Conservation (phyloP, 1,140 invertebrate species). For the Heliconius melpomene region DNA sequence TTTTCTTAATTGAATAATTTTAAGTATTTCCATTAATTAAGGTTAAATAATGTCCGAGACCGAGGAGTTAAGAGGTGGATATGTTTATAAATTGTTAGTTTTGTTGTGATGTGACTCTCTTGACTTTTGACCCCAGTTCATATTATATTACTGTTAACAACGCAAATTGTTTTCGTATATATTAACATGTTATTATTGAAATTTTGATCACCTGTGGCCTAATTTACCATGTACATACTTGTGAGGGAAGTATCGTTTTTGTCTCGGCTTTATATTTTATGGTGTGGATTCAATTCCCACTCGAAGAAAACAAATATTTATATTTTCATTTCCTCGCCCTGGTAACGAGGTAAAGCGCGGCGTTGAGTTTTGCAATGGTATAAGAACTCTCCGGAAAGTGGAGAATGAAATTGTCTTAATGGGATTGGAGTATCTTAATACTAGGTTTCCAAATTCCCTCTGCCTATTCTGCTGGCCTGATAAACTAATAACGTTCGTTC, state of each 20-base stretch:
- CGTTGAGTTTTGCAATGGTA: background rate
- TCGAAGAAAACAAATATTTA: no score
- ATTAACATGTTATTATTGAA: slow-evolving; percentile 6
- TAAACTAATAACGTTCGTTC: background rate
- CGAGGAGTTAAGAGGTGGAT: background rate
- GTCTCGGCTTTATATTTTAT: no score
- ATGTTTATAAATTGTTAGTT: slow-evolving; percentile 16
- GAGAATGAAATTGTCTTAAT: background rate
- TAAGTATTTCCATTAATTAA: slow-evolving; percentile 23
- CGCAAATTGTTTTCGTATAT: slow-evolving; percentile 7
- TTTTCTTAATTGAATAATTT: slow-evolving; percentile 34
- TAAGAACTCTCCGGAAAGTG: background rate
- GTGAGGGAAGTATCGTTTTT: no score
- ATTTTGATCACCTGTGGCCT: background rate
- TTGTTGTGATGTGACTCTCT: background rate
- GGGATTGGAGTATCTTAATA: background rate
- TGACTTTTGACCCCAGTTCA: background rate
- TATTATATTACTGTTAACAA: slow-evolving; percentile 4
- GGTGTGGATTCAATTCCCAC: no score
- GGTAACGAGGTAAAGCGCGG: background rate
- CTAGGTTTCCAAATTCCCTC: background rate
- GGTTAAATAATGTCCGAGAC: slow-evolving; percentile 10
- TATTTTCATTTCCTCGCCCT: no score
- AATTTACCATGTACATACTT: background rate
- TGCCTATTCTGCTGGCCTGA: background rate